Evolutionary conservation across 2,113 vertebrate genomes (phyloP).

Genomic region (Tachycineta bicolor): DNA sequence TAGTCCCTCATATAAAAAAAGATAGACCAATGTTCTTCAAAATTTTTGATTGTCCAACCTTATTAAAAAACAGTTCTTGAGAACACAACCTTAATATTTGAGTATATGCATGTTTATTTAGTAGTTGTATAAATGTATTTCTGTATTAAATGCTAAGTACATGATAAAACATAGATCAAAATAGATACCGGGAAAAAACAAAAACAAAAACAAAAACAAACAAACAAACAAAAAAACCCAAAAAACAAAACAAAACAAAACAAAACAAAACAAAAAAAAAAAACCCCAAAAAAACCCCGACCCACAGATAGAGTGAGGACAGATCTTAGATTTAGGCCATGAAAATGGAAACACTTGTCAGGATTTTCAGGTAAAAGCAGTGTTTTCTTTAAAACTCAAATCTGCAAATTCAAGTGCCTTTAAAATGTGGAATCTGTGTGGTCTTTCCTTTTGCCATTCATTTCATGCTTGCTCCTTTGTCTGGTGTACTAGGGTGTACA

Average conservation of each 20-base stretch:
- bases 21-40: neutral
- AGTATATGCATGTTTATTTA: neutral
- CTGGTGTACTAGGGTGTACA: neutral
- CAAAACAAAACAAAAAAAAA: no score
- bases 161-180: neutral
- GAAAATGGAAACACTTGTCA: neutral
- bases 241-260: no score
- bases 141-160: neutral
- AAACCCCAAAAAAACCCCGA: no score
- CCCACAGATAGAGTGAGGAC: neutral
- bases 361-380: neutral
- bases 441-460: neutral
- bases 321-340: neutral
- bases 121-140: neutral
- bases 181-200: neutral
- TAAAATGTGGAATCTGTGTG: neutral
- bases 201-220: no score
- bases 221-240: no score
- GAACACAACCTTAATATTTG: neutral
- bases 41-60: neutral
- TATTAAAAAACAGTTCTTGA: neutral
- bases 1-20: neutral
- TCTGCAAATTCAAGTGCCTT: neutral
- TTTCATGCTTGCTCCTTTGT: neutral
- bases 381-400: neutral